phyloP scores from a whole-genome alignment of 2,113 vertebrate species.

The Accipiter cooperii region DNA sequence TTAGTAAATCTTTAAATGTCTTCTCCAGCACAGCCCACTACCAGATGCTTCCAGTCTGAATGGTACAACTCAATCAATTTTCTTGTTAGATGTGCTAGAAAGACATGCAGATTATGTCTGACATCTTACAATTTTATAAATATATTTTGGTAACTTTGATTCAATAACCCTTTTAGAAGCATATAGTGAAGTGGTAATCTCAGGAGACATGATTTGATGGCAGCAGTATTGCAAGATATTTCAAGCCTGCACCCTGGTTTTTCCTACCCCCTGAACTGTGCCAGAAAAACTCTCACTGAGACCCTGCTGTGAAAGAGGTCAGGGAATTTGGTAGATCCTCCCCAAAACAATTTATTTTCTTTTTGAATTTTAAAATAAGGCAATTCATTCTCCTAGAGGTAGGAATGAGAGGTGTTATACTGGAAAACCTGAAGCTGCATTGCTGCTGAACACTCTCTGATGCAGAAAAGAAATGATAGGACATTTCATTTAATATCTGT shows the following conservation, averaged over 20 bases:
- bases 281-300: neutral
- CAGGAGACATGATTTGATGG: neutral
- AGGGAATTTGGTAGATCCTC: neutral
- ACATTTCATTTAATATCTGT: neutral
- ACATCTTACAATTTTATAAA: neutral
- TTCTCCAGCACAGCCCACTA: neutral
- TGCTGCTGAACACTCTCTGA: neutral
- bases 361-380: neutral
- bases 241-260: neutral
- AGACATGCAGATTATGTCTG: neutral
- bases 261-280: neutral
- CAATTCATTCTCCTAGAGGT: neutral
- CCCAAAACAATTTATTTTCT: neutral
- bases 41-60: neutral
- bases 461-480: neutral
- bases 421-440: neutral
- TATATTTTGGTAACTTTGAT: neutral
- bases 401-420: neutral
- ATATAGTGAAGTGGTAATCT: neutral
- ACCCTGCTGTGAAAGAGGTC: neutral
- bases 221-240: neutral
- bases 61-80: neutral
- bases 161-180: neutral
- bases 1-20: neutral
- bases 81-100: neutral